These are phyloP conservation scores for Macrobrachium rosenbergii DNA, from an alignment of 1,140 invertebrate species.

Conservation along the genomic window DNA sequence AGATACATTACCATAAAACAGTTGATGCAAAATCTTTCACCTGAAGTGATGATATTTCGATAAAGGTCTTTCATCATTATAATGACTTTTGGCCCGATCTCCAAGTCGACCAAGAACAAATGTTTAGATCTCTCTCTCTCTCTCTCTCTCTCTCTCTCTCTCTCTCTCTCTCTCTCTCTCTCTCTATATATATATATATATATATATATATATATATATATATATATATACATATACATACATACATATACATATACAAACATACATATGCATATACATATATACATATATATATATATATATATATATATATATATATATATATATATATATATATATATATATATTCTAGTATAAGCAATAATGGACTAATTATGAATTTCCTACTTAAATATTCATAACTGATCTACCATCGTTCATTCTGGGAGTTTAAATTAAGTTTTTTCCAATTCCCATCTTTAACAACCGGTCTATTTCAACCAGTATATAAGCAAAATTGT, in stretches of 20 bases:
- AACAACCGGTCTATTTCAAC: too few species aligned
- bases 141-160: not conserved
- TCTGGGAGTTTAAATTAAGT: too few species aligned
- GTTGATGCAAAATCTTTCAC: too few species aligned
- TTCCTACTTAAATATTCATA: not conserved
- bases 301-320: slow-evolving; percentile 29
- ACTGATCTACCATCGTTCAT: too few species aligned
- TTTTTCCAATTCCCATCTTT: too few species aligned
- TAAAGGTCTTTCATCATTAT: too few species aligned
- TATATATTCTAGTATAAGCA: not conserved
- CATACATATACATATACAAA: slow-evolving; percentile 24
- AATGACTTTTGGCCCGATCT: too few species aligned
- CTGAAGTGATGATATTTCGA: too few species aligned
- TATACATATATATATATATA: slow-evolving; percentile 16
- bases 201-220: slow-evolving; percentile 28
- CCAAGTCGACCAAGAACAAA: not conserved
- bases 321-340: slow-evolving; percentile 40
- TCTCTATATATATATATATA: not conserved
- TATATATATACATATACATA: slow-evolving; percentile 27
- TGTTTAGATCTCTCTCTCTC: not conserved
- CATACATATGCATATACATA: slow-evolving; percentile 14
- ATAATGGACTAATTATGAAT: too few species aligned
- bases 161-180: not conserved
- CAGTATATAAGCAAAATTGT: too few species aligned
- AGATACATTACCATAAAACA: too few species aligned